Conservation (phyloP, 2,797 vertebrate genomes). For the Cyprinodon diabolis region DNA sequence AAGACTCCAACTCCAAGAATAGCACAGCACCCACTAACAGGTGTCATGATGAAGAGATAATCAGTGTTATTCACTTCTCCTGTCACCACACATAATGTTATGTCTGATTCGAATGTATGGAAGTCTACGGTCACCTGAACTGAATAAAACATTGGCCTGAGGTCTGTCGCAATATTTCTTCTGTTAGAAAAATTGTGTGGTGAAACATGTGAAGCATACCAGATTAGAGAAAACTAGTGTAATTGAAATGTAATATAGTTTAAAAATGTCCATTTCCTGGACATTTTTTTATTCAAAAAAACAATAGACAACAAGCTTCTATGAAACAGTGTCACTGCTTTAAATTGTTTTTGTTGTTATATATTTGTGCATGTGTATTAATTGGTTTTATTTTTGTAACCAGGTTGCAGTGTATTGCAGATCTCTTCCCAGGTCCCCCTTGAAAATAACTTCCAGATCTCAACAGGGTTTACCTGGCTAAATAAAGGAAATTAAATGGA, state of each 20-base stretch:
- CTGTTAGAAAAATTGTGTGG: background rate
- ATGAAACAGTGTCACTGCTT: too few species aligned
- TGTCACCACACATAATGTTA: conserved; percentile 5
- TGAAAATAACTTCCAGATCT: too few species aligned
- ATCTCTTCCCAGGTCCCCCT: too few species aligned
- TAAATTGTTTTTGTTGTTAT: too few species aligned
- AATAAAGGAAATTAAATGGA: too few species aligned
- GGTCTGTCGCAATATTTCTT: background rate
- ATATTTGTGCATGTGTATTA: too few species aligned
- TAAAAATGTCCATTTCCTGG: background rate
- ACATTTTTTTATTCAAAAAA: background rate
- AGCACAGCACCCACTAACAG: conserved; percentile 9
- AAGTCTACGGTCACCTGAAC: conserved; percentile 3
- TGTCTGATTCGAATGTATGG: background rate
- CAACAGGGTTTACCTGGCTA: too few species aligned
- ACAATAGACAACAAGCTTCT: too few species aligned
- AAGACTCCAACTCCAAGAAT: background rate
- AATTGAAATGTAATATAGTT: background rate
- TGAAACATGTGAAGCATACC: background rate
- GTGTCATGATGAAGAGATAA: conserved; percentile 7
- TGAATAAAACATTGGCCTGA: conserved; percentile 1
- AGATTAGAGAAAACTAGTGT: background rate
- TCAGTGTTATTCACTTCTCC: conserved; percentile 7
- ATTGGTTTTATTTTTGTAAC: too few species aligned
- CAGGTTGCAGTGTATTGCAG: too few species aligned